Evolutionary conservation across 2,797 vertebrate species (phyloP), one percentile per base, ranked within the genome.

Genomic region (Argyrosomus regius): DNA sequence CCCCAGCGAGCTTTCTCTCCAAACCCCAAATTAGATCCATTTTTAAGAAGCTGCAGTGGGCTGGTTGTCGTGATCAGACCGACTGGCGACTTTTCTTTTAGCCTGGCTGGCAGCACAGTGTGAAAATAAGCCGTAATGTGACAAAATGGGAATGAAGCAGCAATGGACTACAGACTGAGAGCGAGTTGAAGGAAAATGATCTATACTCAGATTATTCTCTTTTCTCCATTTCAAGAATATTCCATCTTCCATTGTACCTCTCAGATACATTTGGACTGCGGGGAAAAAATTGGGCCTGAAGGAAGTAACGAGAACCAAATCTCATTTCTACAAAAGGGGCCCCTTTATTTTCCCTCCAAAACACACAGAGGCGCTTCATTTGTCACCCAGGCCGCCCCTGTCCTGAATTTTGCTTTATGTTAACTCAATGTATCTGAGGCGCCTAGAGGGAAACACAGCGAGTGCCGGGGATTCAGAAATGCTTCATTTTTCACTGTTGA

Each of bases 391-490:
- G 71, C 73, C 46, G 72, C 82, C 87, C 89, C 85, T 80, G 75
- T 89, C 88, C 80, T 85, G 89, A 90, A 75, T 89, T 90, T 88
- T 92, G 89, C 89, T 93, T 93, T 90, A 94, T 93, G 92, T 91
- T 93, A 91, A 92, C 92, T 91, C 90, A 92, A 88, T 89, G 90
- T 87, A 86, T 89, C 88, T 75, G 84, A 88, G 87, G 89, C 83
- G 83, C 91, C 89, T 62, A 17, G 80, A 88, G 92, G 86, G 86
- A 74, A 90, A 88, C 89, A 80, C 90, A 91, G 89, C 71, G 72
- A 90, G 91, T 58, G 86, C 72, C 56, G 28, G 28, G 82, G 85
- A 89, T 87, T 90, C 82, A 89, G 80, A 92, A 90, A 91, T 71
- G 74, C 84, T 85, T 87, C 75, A 93, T 94, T 94, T 93, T 91